A percentile compares a stretch with the other conserved stretches of the same genome.
These are phyloP conservation scores for Cephonodes hylas DNA, from an alignment of 2,888 invertebrate genomes.

Conservation along the genomic window DNA sequence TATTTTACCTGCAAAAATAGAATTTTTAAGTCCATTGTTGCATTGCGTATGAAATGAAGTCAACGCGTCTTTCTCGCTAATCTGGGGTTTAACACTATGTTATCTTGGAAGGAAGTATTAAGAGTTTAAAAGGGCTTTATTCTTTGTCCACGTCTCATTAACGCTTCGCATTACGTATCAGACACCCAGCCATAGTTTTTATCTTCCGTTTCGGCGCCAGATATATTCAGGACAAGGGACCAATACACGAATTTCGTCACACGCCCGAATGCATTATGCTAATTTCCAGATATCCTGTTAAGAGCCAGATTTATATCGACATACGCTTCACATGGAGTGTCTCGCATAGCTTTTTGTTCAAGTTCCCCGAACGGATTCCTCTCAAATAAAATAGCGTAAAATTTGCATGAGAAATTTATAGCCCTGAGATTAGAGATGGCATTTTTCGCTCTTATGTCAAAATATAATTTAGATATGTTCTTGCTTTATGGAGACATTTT, in stretches of 20 bases:
- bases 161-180: conserved; percentile 32
- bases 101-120: conserved; percentile 49
- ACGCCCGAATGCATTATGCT: conserved; percentile 71
- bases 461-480: conserved; percentile 67
- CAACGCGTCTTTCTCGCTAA: conserved; percentile 37
- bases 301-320: conserved; percentile 41
- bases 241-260: conserved; percentile 49
- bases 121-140: conserved; percentile 26
- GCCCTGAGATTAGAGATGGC: conserved; percentile 48
- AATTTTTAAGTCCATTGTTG: conserved; percentile 41
- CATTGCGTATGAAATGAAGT: conserved; percentile 37
- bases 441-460: conserved; percentile 61
- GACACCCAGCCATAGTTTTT: conserved; percentile 37
- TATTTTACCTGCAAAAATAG: conserved; percentile 40
- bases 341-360: conserved; percentile 40
- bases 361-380: conserved; percentile 53
- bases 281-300: conserved; percentile 68
- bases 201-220: conserved; percentile 47
- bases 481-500: conserved; percentile 61
- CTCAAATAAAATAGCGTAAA: conserved; percentile 48
- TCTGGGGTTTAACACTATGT: conserved; percentile 41
- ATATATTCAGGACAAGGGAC: conserved; percentile 34
- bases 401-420: conserved; percentile 73
- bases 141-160: conserved; percentile 42
- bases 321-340: conserved; percentile 58